Evolutionary conservation across 2,888 invertebrate species (phyloP).

Genomic region (Hydropsyche betteni): DNA sequence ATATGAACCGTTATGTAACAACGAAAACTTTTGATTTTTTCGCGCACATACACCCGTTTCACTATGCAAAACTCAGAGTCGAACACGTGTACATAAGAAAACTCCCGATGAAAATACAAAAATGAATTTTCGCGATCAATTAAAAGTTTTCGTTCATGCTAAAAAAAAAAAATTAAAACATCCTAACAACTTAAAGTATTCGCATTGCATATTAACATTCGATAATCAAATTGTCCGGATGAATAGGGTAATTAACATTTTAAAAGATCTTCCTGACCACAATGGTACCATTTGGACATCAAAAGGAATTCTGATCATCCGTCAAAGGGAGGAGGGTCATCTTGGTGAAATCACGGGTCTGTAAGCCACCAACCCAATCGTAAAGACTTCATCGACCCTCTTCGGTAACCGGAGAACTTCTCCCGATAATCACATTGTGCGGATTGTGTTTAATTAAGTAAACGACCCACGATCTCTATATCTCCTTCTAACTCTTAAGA

Average conservation of each 20-base stretch:
- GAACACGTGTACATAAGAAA: not conserved
- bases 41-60: slow-evolving; percentile 22
- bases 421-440: slow-evolving; percentile 29
- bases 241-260: too few species aligned
- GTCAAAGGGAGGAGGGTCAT: not conserved
- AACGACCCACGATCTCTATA: slow-evolving; percentile 1
- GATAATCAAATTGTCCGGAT: too few species aligned
- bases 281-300: too few species aligned
- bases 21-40: slow-evolving; percentile 41
- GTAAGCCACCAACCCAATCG: not conserved
- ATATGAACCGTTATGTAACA: slow-evolving; percentile 36
- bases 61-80: slow-evolving; percentile 9
- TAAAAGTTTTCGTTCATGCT: too few species aligned
- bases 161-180: too few species aligned
- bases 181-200: too few species aligned
- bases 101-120: too few species aligned
- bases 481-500: slow-evolving; percentile 9
- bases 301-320: slow-evolving; percentile 3
- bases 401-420: not conserved
- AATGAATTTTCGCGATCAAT: too few species aligned
- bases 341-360: slow-evolving; percentile 4
- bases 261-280: too few species aligned
- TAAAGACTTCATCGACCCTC: slow-evolving; percentile 8
- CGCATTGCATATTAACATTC: too few species aligned
- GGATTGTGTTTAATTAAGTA: slow-evolving; percentile 33